Evolutionary conservation across 2,888 invertebrate genomes (phyloP).

Genomic region (Cactoblastis cactorum): DNA sequence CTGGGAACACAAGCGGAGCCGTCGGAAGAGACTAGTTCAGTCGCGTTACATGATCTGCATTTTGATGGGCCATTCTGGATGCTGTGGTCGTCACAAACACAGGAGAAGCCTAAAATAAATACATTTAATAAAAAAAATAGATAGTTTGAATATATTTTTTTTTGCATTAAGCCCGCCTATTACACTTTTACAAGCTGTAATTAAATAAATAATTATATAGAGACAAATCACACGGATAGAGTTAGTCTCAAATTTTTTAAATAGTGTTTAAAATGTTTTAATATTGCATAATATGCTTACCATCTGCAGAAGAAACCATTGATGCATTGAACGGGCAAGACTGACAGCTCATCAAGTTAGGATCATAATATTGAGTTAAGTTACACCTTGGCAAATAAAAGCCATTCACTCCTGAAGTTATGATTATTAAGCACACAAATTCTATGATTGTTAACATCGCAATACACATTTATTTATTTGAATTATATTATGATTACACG

Average conservation of each 20-base stretch:
- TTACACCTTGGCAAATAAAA: conserved; percentile 45
- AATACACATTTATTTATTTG: background rate
- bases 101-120: conserved; percentile 50
- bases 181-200: too few species aligned
- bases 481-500: background rate
- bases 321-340: conserved; percentile 54
- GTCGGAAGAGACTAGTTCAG: conserved; percentile 57
- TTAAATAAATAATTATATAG: too few species aligned
- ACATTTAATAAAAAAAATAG: too few species aligned
- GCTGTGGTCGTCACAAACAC: conserved; percentile 53
- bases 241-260: too few species aligned
- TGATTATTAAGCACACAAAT: background rate
- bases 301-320: conserved; percentile 50
- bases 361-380: conserved; percentile 50
- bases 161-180: too few species aligned
- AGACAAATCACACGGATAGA: too few species aligned
- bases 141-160: too few species aligned
- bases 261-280: too few species aligned
- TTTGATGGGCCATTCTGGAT: conserved; percentile 33
- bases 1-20: conserved; percentile 57
- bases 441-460: background rate
- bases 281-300: conserved; percentile 36
- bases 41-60: conserved; percentile 55
- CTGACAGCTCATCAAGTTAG: conserved; percentile 46
- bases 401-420: conserved; percentile 22